Conservation (phyloP, 1,140 invertebrate genomes). For the Drosophila tropicalis region DNA sequence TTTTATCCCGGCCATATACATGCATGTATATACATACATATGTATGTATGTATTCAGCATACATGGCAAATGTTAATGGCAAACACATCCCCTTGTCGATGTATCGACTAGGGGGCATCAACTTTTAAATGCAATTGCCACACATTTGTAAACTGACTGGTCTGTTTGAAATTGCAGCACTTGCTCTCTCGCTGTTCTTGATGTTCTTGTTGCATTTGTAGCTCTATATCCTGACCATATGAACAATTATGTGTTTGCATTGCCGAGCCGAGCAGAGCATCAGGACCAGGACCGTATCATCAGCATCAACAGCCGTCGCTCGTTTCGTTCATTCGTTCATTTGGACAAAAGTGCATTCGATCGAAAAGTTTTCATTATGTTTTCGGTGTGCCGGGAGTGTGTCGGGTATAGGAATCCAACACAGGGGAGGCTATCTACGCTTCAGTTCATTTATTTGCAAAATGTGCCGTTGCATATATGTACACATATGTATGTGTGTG, state of each 20-base stretch:
- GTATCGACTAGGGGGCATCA: slow-evolving; percentile 9
- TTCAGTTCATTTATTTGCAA: slow-evolving; percentile 74
- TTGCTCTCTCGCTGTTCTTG: slow-evolving; percentile 18
- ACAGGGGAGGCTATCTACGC: slow-evolving; percentile 66
- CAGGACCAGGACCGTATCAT: slow-evolving; percentile 16
- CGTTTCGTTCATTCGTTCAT: slow-evolving; percentile 28
- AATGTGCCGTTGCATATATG: slow-evolving; percentile 17
- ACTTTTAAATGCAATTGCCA: slow-evolving; percentile 52
- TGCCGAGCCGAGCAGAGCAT: slow-evolving; percentile 22
- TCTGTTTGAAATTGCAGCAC: slow-evolving; percentile 5
- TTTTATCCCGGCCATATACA: slow-evolving; percentile 1
- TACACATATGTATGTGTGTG: not conserved
- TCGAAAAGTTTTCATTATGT: slow-evolving; percentile 81
- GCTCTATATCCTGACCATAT: slow-evolving; percentile 56
- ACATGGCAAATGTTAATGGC: slow-evolving; percentile 16
- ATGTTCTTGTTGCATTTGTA: slow-evolving; percentile 41
- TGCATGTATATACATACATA: not conserved
- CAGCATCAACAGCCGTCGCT: slow-evolving; percentile 23
- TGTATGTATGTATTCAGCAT: not conserved
- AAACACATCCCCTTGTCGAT: slow-evolving; percentile 6
- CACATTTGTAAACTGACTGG: slow-evolving; percentile 51
- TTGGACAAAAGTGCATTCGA: slow-evolving; percentile 69
- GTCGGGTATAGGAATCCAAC: slow-evolving; percentile 7
- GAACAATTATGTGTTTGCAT: slow-evolving; percentile 65
- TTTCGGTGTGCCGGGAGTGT: slow-evolving; percentile 30